Percentiles rank a stretch among this genome's conserved stretches.
Conservation (phyloP, 2,797 vertebrate species). For the Loris lydekkerianus region DNA sequence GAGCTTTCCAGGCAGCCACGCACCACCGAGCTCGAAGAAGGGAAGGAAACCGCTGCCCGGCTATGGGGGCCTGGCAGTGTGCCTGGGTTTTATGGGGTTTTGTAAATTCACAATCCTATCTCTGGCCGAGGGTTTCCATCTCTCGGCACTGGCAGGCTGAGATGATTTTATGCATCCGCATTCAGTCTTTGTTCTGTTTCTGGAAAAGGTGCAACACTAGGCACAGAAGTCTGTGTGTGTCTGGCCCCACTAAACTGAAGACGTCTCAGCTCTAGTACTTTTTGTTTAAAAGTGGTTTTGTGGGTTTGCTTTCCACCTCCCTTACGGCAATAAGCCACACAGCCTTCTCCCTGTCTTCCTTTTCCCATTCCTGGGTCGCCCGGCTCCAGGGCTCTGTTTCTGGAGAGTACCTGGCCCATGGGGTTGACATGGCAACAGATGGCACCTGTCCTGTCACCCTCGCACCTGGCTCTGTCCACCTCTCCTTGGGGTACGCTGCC, state of each 20-base stretch:
- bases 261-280: fast-evolving
- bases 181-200: slow-evolving; percentile 78
- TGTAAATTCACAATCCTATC: slow-evolving; percentile 83
- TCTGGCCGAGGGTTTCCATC: slow-evolving; percentile 84
- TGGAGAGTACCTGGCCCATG: not conserved
- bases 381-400: fast-evolving
- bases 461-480: not conserved
- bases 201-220: slow-evolving; percentile 66
- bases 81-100: slow-evolving; percentile 86
- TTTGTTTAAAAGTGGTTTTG: not conserved
- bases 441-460: not conserved
- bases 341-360: fast-evolving
- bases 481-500: fast-evolving
- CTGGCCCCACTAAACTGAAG: fast-evolving
- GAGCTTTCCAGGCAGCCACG: slow-evolving; percentile 83
- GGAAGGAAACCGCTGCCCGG: slow-evolving; percentile 80
- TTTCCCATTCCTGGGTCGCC: not conserved
- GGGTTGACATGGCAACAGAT: not conserved
- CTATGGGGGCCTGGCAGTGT: slow-evolving; percentile 77
- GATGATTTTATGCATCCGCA: slow-evolving; percentile 67
- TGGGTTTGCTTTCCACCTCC: not conserved
- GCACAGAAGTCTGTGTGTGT: slow-evolving; percentile 30
- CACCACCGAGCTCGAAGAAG: slow-evolving; percentile 81
- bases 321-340: not conserved
- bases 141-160: slow-evolving; percentile 77